These are phyloP conservation scores for Micronycteris hirsuta DNA, from an alignment of 2,113 vertebrate species.

Conservation along the genomic window DNA sequence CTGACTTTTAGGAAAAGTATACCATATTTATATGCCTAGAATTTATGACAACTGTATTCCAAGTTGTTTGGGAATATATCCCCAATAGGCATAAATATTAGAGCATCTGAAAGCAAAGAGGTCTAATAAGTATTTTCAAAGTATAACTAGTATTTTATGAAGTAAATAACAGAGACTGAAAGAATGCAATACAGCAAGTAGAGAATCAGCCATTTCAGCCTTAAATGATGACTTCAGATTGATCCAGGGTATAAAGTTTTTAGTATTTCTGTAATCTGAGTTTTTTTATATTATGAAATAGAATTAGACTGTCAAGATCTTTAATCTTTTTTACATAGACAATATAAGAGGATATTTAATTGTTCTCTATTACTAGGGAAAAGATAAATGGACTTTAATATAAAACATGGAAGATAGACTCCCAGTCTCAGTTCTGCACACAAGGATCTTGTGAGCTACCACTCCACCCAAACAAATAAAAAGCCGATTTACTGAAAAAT, in stretches of 20 bases:
- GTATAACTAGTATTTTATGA: not conserved
- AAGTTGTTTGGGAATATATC: not conserved
- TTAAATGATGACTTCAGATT: not conserved
- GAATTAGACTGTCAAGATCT: not conserved
- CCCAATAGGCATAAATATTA: not conserved
- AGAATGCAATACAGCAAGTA: not conserved
- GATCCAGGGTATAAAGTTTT: not conserved
- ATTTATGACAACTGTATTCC: not conserved
- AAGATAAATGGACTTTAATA: not conserved
- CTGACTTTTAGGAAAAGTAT: not conserved
- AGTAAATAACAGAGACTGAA: not conserved
- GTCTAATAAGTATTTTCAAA: not conserved
- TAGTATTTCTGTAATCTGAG: not conserved
- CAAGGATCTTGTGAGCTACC: not conserved
- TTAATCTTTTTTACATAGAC: not conserved
- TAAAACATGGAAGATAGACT: not conserved
- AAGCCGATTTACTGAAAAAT: not conserved
- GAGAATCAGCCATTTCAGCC: not conserved
- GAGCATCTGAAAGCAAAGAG: not conserved
- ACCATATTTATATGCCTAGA: not conserved
- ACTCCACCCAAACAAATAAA: not conserved
- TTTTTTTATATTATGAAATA: slow-evolving; percentile 9
- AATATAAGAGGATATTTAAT: not conserved
- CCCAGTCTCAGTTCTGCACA: not conserved
- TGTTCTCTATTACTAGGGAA: not conserved